Evolutionary conservation across 2,797 vertebrate genomes (phyloP).

Genomic region (Lagocephalus sceleratus): DNA sequence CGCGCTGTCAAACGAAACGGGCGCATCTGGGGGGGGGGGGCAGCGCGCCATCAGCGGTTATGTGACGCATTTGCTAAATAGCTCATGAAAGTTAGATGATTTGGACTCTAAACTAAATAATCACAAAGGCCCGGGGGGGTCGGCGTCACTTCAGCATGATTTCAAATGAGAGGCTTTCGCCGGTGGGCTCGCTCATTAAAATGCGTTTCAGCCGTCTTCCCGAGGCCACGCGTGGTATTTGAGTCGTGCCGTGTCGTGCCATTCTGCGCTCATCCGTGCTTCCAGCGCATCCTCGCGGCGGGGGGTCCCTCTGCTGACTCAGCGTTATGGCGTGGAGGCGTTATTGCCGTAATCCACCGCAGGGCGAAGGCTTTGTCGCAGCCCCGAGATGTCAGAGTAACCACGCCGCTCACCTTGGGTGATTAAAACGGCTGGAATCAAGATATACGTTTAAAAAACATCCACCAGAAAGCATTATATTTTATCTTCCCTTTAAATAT

Average conservation of each 20-base stretch:
- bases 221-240: constrained; percentile 27
- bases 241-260: constrained; percentile 19
- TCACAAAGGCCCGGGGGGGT: constrained; percentile 30
- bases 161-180: constrained; percentile 35
- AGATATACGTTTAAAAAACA: too few relatives aligned
- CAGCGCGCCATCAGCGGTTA: constrained; percentile 59
- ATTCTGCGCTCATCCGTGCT: constrained; percentile 58
- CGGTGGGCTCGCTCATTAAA: constrained; percentile 29
- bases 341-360: constrained; percentile 51
- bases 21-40: constrained; percentile 68
- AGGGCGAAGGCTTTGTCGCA: constrained; percentile 35
- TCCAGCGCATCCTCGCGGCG: constrained; percentile 48
- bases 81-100: constrained; percentile 53
- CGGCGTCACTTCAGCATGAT: constrained; percentile 19
- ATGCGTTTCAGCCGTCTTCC: constrained; percentile 34
- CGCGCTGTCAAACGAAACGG: constrained; percentile 76
- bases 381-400: constrained; percentile 24
- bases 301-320: constrained; percentile 56
- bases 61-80: constrained; percentile 57
- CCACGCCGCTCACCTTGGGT: constrained; percentile 21
- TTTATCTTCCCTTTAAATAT: too few relatives aligned
- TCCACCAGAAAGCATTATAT: too few relatives aligned
- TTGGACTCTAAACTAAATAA: constrained; percentile 45
- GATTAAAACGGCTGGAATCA: constrained; percentile 18
- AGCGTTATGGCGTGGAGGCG: constrained; percentile 41